These are phyloP conservation scores for Thysanoteuthis rhombus DNA, from an alignment of 2,888 invertebrate species.

Conservation along the genomic window DNA sequence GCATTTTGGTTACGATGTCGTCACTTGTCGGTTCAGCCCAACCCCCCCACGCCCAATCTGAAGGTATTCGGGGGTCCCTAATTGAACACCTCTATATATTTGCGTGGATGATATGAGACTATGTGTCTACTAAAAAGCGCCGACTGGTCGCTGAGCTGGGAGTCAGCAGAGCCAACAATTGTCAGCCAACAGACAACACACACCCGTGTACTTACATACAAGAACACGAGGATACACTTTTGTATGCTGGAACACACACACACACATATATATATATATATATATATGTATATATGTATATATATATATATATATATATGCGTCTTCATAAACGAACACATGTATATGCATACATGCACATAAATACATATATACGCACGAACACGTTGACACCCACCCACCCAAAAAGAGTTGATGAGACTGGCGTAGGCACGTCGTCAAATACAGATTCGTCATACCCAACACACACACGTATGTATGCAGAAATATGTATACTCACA, in stretches of 20 bases:
- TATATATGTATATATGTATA: neutral
- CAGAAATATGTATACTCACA: too few species aligned
- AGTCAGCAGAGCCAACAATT: neutral
- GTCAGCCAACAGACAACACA: neutral
- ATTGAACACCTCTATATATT: slow-evolving; percentile 12
- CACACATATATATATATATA: neutral
- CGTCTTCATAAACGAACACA: neutral
- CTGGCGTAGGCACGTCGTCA: too few species aligned
- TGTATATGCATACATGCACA: too few species aligned
- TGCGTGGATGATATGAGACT: neutral
- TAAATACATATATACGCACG: too few species aligned
- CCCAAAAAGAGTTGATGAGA: too few species aligned
- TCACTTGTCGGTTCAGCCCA: neutral
- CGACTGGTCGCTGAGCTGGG: neutral
- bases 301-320: neutral
- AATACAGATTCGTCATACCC: too few species aligned
- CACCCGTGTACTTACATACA: neutral
- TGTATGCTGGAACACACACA: neutral
- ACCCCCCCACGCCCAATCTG: neutral
- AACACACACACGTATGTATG: too few species aligned
- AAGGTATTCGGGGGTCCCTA: neutral
- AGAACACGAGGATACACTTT: too few species aligned
- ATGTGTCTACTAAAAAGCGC: neutral
- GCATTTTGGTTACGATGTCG: neutral
- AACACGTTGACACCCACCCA: too few species aligned